Base-by-base conservation (phyloP, 1,140 invertebrate species). In the Armadillidium nasatum region DNA sequence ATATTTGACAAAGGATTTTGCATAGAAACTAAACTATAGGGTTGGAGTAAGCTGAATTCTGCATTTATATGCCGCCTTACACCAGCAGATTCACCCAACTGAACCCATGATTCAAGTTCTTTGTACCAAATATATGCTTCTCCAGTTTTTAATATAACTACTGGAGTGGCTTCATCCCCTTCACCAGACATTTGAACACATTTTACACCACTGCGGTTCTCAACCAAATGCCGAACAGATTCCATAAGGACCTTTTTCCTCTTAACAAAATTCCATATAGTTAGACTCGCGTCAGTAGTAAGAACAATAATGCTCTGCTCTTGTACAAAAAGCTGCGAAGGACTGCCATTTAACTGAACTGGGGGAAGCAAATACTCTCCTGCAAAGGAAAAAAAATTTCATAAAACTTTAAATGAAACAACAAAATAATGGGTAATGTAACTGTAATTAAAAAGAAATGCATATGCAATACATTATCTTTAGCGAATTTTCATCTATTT, bases 301-400 rank as follows among this genome's bases (percentile, higher is more conserved):
- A 85, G 76, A n/a, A 83, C 81, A 22, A 82, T 73, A 0, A 85
- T 76, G 66, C 73, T 80, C 10, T 78, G 74, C 87, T 84, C 80
- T 66, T 79, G 81, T 4, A 87, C 81, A 0, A 84, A 83, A 76
- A 88, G 78, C 45, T 85, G 85, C 7, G 87, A 87, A 0, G 89
- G 86, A 22, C 87, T 86, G 0, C 89, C 88, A 44, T 88, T 86
- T 0, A 93, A 85, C 0, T 89, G 87, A 19, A 91, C 82, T 2
- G 89, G 89, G 0, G 91, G 90, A 70, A 89, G 84, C 1, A 89
- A 83, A 73, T 89, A 86, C 9, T 86, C 83, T 13, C 88, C 84
- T 77, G 80, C 73, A 69, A 79, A 2, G 44, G n/a, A 44, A 15
- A 60, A 23, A 71, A 69, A 33, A 33, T 3, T 1, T 33, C 1